Percentiles rank a stretch among this genome's conserved stretches.
These are phyloP conservation scores for Eptesicus fuscus DNA, from an alignment of 2,113 vertebrate genomes.

Conservation along the genomic window DNA sequence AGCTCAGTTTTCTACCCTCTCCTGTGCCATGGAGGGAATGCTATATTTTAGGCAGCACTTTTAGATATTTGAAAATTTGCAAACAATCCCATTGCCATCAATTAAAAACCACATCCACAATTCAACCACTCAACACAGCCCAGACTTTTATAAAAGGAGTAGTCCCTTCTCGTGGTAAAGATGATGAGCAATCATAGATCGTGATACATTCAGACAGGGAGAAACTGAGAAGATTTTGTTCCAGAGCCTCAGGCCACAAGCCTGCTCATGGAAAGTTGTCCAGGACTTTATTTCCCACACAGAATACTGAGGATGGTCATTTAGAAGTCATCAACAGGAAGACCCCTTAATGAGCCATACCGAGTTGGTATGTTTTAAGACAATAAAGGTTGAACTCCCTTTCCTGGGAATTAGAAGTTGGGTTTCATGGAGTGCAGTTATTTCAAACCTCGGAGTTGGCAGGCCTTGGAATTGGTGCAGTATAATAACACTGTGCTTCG, in stretches of 20 bases:
- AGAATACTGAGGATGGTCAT: conserved; percentile 35
- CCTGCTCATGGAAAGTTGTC: background rate
- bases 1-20: background rate
- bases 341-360: conserved; percentile 35
- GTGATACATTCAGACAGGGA: background rate
- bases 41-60: background rate
- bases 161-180: background rate
- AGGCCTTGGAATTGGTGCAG: conserved; percentile 10
- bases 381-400: conserved; percentile 45
- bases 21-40: background rate
- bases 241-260: background rate
- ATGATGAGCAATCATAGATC: background rate
- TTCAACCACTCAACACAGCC: background rate
- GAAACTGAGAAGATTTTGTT: conserved; percentile 13
- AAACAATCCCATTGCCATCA: background rate
- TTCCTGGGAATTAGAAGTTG: conserved; percentile 50
- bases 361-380: conserved; percentile 40
- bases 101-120: background rate
- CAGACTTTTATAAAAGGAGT: background rate
- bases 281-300: conserved; percentile 9
- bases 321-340: conserved; percentile 16
- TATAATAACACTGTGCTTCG: background rate
- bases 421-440: conserved; percentile 29
- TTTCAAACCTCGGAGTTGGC: conserved; percentile 46
- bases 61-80: conserved; percentile 9